Evolutionary conservation across 1,140 invertebrate genomes (phyloP).

Genomic region (Cotesia typhae): DNA sequence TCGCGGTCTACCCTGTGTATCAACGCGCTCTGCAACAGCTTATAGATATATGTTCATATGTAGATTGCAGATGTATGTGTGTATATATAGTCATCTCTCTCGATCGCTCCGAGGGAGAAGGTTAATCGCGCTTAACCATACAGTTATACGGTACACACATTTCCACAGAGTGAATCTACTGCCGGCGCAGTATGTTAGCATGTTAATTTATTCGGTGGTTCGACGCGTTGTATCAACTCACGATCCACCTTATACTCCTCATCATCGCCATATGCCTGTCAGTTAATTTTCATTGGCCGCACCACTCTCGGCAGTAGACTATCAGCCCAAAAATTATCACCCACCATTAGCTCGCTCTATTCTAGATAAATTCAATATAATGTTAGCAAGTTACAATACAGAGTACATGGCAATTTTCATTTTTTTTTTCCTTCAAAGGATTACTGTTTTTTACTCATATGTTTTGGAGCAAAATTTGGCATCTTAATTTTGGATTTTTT

Average conservation of each 20-base stretch:
- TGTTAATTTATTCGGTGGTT: slow-evolving; percentile 30
- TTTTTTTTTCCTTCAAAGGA: no score
- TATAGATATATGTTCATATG: background rate
- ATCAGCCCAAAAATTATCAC: no score
- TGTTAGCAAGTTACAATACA: no score
- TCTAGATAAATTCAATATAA: no score
- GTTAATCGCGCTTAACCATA: slow-evolving; percentile 35
- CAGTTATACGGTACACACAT: slow-evolving; percentile 1
- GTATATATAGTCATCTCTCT: slow-evolving; percentile 1
- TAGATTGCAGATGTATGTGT: background rate
- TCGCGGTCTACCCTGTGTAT: slow-evolving; percentile 38
- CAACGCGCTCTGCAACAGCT: slow-evolving; percentile 20
- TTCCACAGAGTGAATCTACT: background rate
- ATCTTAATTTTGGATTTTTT: no score
- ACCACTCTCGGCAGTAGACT: no score
- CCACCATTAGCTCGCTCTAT: no score
- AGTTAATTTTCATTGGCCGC: slow-evolving; percentile 1
- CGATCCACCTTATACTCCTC: slow-evolving; percentile 21
- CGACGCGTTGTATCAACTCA: slow-evolving; percentile 23
- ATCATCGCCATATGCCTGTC: slow-evolving; percentile 16
- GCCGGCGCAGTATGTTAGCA: slow-evolving; percentile 25
- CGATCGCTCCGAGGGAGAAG: slow-evolving; percentile 29
- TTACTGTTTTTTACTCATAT: no score
- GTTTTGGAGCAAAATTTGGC: no score
- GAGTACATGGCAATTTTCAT: no score